Evolutionary conservation across 2,113 vertebrate genomes (phyloP).

Genomic region (Alethe diademata): DNA sequence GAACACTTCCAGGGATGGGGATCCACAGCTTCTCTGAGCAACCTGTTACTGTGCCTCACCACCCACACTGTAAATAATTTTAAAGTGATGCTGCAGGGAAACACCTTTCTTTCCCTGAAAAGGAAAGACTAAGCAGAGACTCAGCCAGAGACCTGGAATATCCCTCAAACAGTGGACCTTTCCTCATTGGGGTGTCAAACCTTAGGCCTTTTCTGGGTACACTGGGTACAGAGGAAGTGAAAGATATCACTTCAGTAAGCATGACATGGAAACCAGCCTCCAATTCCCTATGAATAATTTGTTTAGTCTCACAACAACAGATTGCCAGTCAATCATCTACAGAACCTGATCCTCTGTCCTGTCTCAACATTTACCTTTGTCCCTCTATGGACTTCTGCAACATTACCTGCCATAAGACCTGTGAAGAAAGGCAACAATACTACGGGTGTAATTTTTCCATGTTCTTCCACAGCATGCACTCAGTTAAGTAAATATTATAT

Average conservation of each 20-base stretch:
- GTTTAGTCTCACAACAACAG: neutral
- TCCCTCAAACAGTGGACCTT: neutral
- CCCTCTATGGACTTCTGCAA: neutral
- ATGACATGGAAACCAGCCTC: neutral
- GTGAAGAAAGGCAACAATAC: neutral
- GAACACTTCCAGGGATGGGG: neutral
- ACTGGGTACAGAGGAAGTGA: accelerated
- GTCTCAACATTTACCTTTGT: neutral
- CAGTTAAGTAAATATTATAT: neutral
- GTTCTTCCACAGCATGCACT: neutral
- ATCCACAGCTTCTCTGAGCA: neutral
- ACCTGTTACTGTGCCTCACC: neutral
- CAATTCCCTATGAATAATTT: slow-evolving; percentile 11
- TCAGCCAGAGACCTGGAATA: neutral
- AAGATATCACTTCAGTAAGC: neutral
- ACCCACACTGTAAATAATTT: neutral
- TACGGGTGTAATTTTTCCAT: neutral
- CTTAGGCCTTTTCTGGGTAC: neutral
- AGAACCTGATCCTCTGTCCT: neutral
- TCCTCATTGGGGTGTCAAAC: neutral
- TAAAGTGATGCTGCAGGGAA: neutral
- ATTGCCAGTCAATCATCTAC: neutral
- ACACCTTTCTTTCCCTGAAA: neutral
- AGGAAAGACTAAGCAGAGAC: neutral
- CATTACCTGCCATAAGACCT: neutral